These are phyloP conservation scores for Copidosoma floridanum DNA, from an alignment of 1,140 invertebrate species.

Conservation along the genomic window DNA sequence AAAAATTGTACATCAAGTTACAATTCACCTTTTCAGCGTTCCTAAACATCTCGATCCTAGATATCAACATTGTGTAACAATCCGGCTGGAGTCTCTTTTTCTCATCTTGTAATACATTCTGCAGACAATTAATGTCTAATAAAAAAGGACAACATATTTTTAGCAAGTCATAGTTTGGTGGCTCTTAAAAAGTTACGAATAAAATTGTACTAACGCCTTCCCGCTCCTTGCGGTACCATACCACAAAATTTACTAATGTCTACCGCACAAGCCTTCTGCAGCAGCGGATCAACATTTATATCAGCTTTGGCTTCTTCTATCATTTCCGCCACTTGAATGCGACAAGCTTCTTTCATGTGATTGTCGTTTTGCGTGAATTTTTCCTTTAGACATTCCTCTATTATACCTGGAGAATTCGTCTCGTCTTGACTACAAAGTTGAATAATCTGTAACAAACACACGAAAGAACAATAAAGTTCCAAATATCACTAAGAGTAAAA, in stretches of 20 bases:
- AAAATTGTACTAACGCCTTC: conserved; percentile 67
- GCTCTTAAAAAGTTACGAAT: conserved; percentile 1
- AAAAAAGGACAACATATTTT: background rate
- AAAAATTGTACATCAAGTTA: background rate
- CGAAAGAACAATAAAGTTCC: background rate
- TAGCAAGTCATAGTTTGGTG: no score
- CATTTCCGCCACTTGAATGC: conserved; percentile 76
- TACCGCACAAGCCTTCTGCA: conserved; percentile 74
- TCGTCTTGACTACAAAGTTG: conserved; percentile 54
- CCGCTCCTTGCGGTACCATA: conserved; percentile 79
- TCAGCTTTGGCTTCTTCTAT: conserved; percentile 79
- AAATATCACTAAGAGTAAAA: background rate
- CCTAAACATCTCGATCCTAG: conserved; percentile 85
- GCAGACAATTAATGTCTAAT: conserved; percentile 79
- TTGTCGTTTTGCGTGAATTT: conserved; percentile 69
- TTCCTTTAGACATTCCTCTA: conserved; percentile 86
- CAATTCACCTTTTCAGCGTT: conserved; percentile 69
- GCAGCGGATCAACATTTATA: conserved; percentile 78
- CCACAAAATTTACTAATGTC: conserved; percentile 84
- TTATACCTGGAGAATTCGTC: conserved; percentile 51
- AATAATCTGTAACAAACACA: no score
- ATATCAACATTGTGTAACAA: conserved; percentile 75
- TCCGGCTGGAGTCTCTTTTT: conserved; percentile 69
- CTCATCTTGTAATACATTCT: conserved; percentile 67
- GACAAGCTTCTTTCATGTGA: conserved; percentile 71